phyloP scores from a whole-genome alignment of 2,888 invertebrate genomes.

The Esperia sulphurella region DNA sequence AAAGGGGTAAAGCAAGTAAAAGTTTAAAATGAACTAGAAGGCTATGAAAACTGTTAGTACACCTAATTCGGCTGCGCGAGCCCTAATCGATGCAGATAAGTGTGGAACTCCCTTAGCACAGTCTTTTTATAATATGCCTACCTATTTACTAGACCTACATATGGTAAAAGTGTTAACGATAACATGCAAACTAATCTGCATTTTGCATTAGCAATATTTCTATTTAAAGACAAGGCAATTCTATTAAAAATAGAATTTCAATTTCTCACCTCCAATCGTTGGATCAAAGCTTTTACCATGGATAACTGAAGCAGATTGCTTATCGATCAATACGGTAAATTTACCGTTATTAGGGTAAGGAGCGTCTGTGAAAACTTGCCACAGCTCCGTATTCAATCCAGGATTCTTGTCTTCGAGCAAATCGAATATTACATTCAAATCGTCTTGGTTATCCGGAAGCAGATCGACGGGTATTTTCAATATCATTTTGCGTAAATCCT shows the following conservation, averaged over 20 bases:
- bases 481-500: slow-evolving; percentile 40
- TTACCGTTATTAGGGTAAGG: slow-evolving; percentile 46
- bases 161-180: no score
- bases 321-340: slow-evolving; percentile 50
- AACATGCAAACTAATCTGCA: no score
- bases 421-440: slow-evolving; percentile 58
- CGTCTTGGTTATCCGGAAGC: slow-evolving; percentile 54
- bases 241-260: slow-evolving; percentile 49
- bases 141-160: no score
- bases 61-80: no score
- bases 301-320: slow-evolving; percentile 47
- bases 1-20: no score
- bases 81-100: no score
- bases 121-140: no score
- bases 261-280: slow-evolving; percentile 47
- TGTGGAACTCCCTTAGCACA: no score
- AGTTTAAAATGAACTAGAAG: no score
- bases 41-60: no score
- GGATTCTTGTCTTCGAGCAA: slow-evolving; percentile 64
- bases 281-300: slow-evolving; percentile 49
- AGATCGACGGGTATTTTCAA: slow-evolving; percentile 51
- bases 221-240: no score
- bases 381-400: slow-evolving; percentile 56
- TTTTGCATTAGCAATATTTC: no score
- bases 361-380: slow-evolving; percentile 44